Evolutionary conservation across 2,888 invertebrate genomes (phyloP).

Genomic region (Synanthedon myopaeformis): DNA sequence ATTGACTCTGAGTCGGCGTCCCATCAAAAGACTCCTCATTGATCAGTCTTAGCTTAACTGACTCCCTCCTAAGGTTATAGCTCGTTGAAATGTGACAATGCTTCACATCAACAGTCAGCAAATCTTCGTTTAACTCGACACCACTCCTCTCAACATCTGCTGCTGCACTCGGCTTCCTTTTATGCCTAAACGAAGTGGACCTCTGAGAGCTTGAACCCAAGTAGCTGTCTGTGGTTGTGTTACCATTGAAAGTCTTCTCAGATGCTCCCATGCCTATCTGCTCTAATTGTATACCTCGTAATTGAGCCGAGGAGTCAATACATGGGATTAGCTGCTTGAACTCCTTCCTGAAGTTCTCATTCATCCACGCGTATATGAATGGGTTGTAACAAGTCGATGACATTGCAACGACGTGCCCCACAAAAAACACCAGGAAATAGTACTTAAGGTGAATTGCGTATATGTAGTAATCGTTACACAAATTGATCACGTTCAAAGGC

Average conservation of each 20-base stretch:
- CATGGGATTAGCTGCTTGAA: constrained; percentile 83
- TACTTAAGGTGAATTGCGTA: constrained; percentile 81
- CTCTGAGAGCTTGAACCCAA: constrained; percentile 69
- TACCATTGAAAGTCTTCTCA: constrained; percentile 81
- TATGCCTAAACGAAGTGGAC: constrained; percentile 61
- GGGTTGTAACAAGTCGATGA: constrained; percentile 97
- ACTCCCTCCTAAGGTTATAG: constrained; percentile 57
- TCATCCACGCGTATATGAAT: constrained; percentile 97
- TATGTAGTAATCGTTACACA: constrained; percentile 84
- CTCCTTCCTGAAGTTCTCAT: constrained; percentile 94
- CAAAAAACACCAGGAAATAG: constrained; percentile 90
- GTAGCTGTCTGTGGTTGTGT: constrained; percentile 77
- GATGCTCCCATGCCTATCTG: constrained; percentile 69
- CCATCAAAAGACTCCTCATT: constrained; percentile 63
- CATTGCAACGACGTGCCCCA: constrained; percentile 93
- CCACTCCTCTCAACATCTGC: constrained; percentile 72
- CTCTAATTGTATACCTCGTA: constrained; percentile 58
- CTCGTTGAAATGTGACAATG: constrained; percentile 65
- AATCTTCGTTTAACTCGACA: constrained; percentile 56
- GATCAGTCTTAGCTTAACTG: constrained; percentile 56
- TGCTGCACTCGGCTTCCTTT: constrained; percentile 71
- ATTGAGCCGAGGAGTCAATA: constrained; percentile 63
- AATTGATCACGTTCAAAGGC: constrained; percentile 90
- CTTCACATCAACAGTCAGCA: constrained; percentile 55
- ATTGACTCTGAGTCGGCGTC: constrained; percentile 55